Base-by-base conservation (phyloP, 2,888 invertebrate genomes). In the Eubasilissa splendida region DNA sequence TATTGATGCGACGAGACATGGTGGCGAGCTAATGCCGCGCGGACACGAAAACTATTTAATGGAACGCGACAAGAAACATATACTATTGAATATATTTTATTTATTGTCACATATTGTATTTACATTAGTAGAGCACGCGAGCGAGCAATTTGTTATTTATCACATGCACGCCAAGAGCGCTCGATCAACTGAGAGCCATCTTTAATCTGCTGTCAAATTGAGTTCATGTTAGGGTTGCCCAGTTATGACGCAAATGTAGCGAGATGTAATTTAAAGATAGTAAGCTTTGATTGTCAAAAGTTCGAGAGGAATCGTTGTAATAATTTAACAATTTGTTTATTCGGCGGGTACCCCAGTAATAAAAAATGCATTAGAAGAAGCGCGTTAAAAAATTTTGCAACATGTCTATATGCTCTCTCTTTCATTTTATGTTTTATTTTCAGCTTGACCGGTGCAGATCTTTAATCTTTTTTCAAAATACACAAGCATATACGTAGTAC, bases 1-100 rank as follows among this genome's bases (percentile, higher is more conserved):
- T 89, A 86, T 90, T 90, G 83, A 90, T 87, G 87, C 89, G 87
- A 85, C 90, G 90, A 88, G 90, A 88, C 91, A 91, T 90, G 86
- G 14, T 68, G 42, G 52, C 50, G 68, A 76, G 68, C 42, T 14
- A 11, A 22, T 53, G 31, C 11, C 65, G 65, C 76, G 33, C 76
- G 53, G 66, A 42, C 56, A 42, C 54, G 31, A 52, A 76, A 63
- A n/a, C 31, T 42, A 59, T 63, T 63, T 31, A 33, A 63, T 33
- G 33, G 33, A 42, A 42, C 68, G 68, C 14, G 33, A 50, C 14
- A 42, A n/a, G 50, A 50, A 68, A 14, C 14, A 71, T 14, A 42
- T 50, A 50, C 14, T 71, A 31, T 52, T 54, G 14, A 71, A 31
- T 71, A 14, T 31, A 10, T 22, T 8, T 71, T 71, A 56, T 66